Evolutionary conservation across 2,888 invertebrate species (phyloP).

Genomic region (Syrista parreyssii): DNA sequence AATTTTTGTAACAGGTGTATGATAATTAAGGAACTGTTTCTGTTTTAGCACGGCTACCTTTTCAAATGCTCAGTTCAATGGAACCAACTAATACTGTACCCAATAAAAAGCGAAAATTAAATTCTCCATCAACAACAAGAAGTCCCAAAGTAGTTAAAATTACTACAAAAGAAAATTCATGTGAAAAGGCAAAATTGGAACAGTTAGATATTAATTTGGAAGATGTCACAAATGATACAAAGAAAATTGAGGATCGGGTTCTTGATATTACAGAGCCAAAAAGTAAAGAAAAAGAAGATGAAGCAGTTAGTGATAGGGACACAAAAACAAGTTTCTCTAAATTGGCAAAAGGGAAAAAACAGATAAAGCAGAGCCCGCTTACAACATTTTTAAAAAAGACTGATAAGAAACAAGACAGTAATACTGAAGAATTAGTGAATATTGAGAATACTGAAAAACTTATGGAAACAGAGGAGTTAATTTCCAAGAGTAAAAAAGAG

Average conservation of each 20-base stretch:
- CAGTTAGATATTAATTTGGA: neutral
- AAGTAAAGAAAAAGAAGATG: conserved; percentile 12
- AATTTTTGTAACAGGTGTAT: neutral
- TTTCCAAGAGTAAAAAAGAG: conserved; percentile 7
- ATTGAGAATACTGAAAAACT: conserved; percentile 3
- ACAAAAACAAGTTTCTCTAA: conserved; percentile 5
- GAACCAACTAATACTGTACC: conserved; percentile 34
- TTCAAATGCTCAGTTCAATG: conserved; percentile 46
- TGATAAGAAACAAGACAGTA: conserved; percentile 30
- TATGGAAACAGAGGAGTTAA: conserved; percentile 9
- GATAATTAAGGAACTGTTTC: neutral
- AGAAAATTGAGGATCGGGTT: neutral
- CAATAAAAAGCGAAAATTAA: conserved; percentile 56
- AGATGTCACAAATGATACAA: conserved; percentile 9
- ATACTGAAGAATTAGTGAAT: conserved; percentile 11
- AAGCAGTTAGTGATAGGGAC: conserved; percentile 11
- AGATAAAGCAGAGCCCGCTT: conserved; percentile 20
- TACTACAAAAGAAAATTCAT: conserved; percentile 42
- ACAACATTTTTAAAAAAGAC: conserved; percentile 44
- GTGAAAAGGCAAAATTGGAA: conserved; percentile 11
- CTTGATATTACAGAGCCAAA: conserved; percentile 3
- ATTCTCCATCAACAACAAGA: conserved; percentile 43
- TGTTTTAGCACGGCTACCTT: conserved; percentile 54
- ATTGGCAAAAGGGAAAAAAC: conserved; percentile 19
- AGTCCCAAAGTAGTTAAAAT: conserved; percentile 50